These are phyloP conservation scores for Ahaetulla prasina DNA, from an alignment of 2,113 vertebrate genomes.

Conservation along the genomic window DNA sequence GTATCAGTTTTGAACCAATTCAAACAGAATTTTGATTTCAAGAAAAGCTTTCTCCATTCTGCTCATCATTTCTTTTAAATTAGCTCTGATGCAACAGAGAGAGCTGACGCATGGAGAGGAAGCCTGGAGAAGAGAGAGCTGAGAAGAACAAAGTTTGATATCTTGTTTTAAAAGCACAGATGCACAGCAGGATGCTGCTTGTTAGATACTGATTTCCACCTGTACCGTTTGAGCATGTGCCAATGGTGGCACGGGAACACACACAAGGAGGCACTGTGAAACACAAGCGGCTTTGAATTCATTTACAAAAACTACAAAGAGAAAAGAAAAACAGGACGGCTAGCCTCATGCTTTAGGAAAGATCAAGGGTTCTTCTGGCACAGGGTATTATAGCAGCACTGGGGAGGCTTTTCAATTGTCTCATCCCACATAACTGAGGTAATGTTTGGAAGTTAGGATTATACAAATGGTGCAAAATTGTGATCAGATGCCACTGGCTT, in stretches of 20 bases:
- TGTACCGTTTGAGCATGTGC: neutral
- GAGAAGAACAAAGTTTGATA: neutral
- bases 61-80: neutral
- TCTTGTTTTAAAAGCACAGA: constrained; percentile 14
- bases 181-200: neutral
- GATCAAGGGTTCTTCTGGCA: neutral
- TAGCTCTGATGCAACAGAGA: neutral
- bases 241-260: neutral
- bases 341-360: neutral
- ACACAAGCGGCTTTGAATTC: neutral
- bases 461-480: neutral
- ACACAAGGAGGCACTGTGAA: neutral
- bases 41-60: neutral
- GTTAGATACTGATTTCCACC: neutral
- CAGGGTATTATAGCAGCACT: neutral
- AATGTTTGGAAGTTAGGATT: neutral
- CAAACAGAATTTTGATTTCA: neutral
- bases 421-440: neutral
- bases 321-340: neutral
- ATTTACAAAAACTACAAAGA: neutral
- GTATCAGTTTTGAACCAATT: neutral
- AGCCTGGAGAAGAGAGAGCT: neutral
- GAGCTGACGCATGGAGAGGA: neutral
- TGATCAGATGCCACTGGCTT: neutral
- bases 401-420: neutral